Evolutionary conservation across 2,888 invertebrate genomes (phyloP), one percentile per base, ranked within the genome.

Genomic region (Noctua fimbriata): DNA sequence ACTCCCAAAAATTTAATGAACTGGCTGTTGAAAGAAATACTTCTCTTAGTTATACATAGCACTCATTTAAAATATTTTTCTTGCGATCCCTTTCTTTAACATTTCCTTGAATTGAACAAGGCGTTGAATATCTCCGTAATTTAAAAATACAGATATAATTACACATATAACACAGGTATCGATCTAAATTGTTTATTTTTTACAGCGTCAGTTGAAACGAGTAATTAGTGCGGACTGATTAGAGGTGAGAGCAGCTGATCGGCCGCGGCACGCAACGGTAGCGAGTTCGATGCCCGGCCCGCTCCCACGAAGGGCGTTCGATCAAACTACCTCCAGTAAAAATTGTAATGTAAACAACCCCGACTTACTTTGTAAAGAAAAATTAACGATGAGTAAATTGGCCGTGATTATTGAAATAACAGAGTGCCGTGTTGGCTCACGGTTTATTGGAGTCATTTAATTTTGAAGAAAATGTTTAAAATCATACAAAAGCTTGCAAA

Each of bases 191-290:
- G 79, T 89, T 81, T 75, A 76, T 76, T 84, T 86, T 85, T 81
- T 83, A 81, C 80, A 78, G 44, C 77, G 83, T 79, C 75, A 83
- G 82, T 90, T 86, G 90, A 91, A 93, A 90, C 77, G 63, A 73
- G 91, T 93, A 94, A 94, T 94, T 93, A 94, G 91, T 92, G 91
- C 92, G 90, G 91, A 92, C 92, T 93, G 92, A 95, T 94, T 93
- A 92, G 89, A 91, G 89, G 91, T 88, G 92, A 92, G 92, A 92
- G 91, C 89, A 91, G 89, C 87, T 90, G 92, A 93, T 92, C 90
- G 91, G 91, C 90, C 88, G 89, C 85, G 78, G 87, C 94, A 94
- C 93, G 94, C 94, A 91, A 95, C 85, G 78, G 91, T 90, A 87
- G 91, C 88, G 89, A 89, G 93, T 93, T 93, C 93, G 93, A 92